Conservation (phyloP, 2,113 vertebrate species). For the Trichechus manatus region DNA sequence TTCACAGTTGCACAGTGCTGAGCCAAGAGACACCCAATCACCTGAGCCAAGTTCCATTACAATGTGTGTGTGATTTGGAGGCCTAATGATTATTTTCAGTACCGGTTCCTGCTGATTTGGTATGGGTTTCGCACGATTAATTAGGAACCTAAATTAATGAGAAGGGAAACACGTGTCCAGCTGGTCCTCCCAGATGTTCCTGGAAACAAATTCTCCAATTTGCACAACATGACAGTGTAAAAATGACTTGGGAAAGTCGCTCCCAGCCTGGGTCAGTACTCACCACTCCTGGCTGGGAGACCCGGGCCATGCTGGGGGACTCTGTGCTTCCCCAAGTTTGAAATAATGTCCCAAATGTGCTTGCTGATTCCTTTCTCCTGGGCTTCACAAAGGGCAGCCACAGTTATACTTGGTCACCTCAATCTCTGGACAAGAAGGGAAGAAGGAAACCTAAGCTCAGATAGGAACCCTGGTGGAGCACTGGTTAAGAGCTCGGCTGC, state of each 20-base stretch:
- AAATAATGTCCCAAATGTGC: rapidly evolving
- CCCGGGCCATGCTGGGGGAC: background rate
- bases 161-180: slow-evolving; percentile 80
- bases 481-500: too few species aligned
- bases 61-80: slow-evolving; percentile 55
- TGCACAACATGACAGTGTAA: slow-evolving; percentile 63
- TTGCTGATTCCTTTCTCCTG: background rate
- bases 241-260: slow-evolving; percentile 37
- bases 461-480: background rate
- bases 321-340: background rate
- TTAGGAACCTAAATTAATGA: slow-evolving; percentile 80
- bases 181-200: slow-evolving; percentile 81
- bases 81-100: slow-evolving; percentile 80
- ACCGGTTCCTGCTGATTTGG: slow-evolving; percentile 70
- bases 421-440: background rate
- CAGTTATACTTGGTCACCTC: background rate
- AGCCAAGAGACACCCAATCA: slow-evolving; percentile 51
- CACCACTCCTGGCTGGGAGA: background rate
- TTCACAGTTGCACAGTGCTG: background rate
- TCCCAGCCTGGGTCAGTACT: background rate
- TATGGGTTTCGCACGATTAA: slow-evolving; percentile 77
- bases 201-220: slow-evolving; percentile 73
- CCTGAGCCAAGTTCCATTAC: slow-evolving; percentile 74
- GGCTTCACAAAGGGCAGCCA: too few species aligned
- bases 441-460: background rate